Base-by-base conservation (phyloP, 2,113 vertebrate species). In the Nerophis lumbriciformis region DNA sequence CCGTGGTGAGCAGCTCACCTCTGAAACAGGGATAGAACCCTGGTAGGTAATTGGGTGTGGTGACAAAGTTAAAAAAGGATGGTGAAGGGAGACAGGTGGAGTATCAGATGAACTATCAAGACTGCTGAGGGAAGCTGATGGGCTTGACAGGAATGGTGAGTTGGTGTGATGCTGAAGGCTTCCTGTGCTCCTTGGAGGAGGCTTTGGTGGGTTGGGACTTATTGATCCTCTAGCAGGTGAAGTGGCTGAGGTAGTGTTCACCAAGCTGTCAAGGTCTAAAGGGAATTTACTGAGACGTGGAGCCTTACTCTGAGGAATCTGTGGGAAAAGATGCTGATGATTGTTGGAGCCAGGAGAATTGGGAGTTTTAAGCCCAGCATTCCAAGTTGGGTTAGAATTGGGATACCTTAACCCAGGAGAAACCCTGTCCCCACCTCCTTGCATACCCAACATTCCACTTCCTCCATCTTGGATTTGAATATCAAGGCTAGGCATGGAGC, bases 401-500 rank as follows among this genome's bases (percentile, higher is more conserved):
- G 69, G 66, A 59, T 78, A 78, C 54, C 73, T 81, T 15, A 77
- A 62, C 5, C 80, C 76, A 5, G 87, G 76, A 37, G 84, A 88
- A 12, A 83, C 9, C 12, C 11, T 70, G 0, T 45, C 59, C 28
- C 39, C 68, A 52, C 76, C 78, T 2, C 75, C 78, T 45, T 87
- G 87, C 69, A 92, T 84, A 0, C 81, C 76, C 37, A 45, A 51
- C 13, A 47, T 12, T 48, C 48, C 73, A 1, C 62, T 59, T 42
- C 69, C 75, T 59, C 87, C 88, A 76, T 93, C 90, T 0, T 79
- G 62, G 14, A 90, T 89, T 69, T 93, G 91, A 52, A 93, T 84
- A 67, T 94, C 93, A 55, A 92, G 78, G 1, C 88, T 86, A 0
- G 92, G 89, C 85, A 92, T 81, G 0, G 88, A 92, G 36, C 89